Percentiles rank a stretch among this genome's conserved stretches.
Evolutionary conservation across 2,888 invertebrate species (phyloP).

Genomic region (Drosophila phalerata): DNA sequence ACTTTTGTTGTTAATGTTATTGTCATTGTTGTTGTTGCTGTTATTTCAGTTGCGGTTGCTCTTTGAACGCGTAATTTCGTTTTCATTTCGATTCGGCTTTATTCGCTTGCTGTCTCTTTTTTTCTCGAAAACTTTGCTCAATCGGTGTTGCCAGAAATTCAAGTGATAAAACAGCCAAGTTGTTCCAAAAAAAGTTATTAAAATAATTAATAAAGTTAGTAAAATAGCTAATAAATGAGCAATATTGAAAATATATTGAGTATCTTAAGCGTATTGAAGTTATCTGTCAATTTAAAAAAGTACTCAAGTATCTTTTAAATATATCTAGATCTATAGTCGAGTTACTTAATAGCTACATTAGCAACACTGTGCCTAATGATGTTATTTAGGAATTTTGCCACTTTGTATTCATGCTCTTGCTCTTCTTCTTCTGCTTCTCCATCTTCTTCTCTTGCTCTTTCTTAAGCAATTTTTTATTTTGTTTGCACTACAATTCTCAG

Average conservation of each 20-base stretch:
- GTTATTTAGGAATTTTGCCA: slow-evolving; percentile 28
- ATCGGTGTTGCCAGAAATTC: no score
- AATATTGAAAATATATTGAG: no score
- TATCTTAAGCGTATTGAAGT: no score
- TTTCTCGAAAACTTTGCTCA: slow-evolving; percentile 21
- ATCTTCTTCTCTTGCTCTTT: background rate
- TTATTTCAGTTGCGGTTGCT: slow-evolving; percentile 16
- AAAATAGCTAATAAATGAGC: no score
- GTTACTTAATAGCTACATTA: no score
- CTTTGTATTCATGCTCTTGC: slow-evolving; percentile 23
- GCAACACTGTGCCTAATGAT: slow-evolving; percentile 13
- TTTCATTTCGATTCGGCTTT: slow-evolving; percentile 46
- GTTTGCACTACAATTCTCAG: slow-evolving; percentile 30
- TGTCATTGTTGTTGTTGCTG: background rate
- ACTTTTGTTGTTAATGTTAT: slow-evolving; percentile 7
- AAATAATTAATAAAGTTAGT: no score
- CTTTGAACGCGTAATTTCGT: slow-evolving; percentile 27
- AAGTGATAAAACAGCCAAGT: no score
- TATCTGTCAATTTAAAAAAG: no score
- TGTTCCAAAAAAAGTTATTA: no score
- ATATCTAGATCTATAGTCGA: no score
- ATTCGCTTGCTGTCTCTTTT: background rate
- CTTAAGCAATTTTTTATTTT: slow-evolving; percentile 12
- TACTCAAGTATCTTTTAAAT: no score
- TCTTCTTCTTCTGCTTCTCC: slow-evolving; percentile 1